Conservation (phyloP, 1,140 invertebrate species). For the Panulirus ornatus region DNA sequence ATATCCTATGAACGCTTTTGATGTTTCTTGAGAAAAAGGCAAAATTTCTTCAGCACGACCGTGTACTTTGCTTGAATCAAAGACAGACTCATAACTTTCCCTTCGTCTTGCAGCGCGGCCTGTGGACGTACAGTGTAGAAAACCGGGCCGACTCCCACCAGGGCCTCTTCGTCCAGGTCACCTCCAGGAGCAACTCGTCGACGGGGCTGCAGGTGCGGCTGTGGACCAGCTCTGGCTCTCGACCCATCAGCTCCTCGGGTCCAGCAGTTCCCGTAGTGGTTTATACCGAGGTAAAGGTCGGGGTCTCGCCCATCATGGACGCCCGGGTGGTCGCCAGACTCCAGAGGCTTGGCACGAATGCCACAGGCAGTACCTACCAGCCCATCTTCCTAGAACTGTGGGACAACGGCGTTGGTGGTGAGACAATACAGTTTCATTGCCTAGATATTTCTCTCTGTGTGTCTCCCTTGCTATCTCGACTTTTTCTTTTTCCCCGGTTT, state of each 20-base stretch:
- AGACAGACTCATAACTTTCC: no score
- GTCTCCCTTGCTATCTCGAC: no score
- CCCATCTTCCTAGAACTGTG: constrained; percentile 79
- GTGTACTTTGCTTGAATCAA: no score
- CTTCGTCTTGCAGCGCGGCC: constrained; percentile 44
- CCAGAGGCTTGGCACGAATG: constrained; percentile 70
- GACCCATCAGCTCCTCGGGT: constrained; percentile 38
- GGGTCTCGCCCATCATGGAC: constrained; percentile 80
- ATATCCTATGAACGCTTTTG: no score
- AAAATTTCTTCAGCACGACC: no score
- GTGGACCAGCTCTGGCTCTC: constrained; percentile 55
- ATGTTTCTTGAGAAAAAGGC: no score
- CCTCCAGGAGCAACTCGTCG: constrained; percentile 64
- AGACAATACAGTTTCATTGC: no score
- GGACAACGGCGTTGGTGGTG: constrained; percentile 82
- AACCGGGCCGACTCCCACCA: constrained; percentile 74
- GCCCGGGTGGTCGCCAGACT: constrained; percentile 80
- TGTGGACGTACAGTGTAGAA: constrained; percentile 74
- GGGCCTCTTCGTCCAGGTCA: constrained; percentile 70
- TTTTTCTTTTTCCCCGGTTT: no score
- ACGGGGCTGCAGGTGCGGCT: constrained; percentile 58
- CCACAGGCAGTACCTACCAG: constrained; percentile 77
- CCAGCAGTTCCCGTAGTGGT: constrained; percentile 74
- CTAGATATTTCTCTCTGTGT: no score
- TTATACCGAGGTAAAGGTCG: constrained; percentile 77